Base-by-base conservation (phyloP, 2,113 vertebrate species). In the Spilogale gracilis region DNA sequence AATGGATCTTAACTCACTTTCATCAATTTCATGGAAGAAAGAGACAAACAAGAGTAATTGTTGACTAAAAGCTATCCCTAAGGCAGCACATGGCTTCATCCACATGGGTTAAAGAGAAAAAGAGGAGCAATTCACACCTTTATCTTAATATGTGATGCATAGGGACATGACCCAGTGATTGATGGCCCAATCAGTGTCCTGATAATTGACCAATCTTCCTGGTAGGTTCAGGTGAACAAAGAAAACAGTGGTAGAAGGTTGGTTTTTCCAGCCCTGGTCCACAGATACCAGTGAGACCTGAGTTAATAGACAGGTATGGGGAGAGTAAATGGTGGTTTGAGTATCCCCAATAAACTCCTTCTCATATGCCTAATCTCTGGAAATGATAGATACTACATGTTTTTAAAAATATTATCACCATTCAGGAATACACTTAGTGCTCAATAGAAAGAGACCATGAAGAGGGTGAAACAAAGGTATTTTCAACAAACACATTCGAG, bases 381-480 rank as follows among this genome's bases (percentile, higher is more conserved):
- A 91, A 94, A 91, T 94, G 6, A 91, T 63, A n/a, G 20, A 74
- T 80, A 61, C 18, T 71, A 48, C 43, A 43, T 63, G 90, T 63
- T 74, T 89, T 90, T 4, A 14, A 43, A 71, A 80, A 63, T 38
- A 38, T 21, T 38, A 67, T 82, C 67, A 23, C 58, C 69, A 81
- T 67, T 79, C 13, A 92, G 61, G 43, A 92, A 81, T 89, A 94
- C 0, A 83, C 25, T 89, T 94, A 80, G n/a, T 63, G 17, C 76
- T 38, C 50, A 82, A 89, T 79, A 32, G 43, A 65, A 88, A 92
- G 32, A 96, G 65, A 93, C 52, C 78, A 85, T 16, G 45, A 85
- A 43, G 25, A 80, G 4, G 52, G 9, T 85, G 38, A 89, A 89
- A 91, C 58, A 91, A 65, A 91, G 43, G 30, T 10, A 76, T 97